Base-by-base conservation (phyloP, 2,797 vertebrate species). In the Leptoclinus maculatus region DNA sequence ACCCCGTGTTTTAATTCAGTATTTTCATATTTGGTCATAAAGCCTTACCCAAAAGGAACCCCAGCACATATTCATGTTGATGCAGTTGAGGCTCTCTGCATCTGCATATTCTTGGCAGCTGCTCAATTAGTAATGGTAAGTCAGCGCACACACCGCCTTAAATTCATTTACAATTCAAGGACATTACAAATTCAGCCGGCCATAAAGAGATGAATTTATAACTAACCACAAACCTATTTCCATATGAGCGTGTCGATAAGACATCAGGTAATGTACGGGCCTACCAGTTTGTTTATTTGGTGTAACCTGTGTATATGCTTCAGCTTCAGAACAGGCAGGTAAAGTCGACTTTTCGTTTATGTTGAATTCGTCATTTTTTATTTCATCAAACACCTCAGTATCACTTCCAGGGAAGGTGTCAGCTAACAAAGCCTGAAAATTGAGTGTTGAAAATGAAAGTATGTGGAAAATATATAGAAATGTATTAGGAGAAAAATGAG, bases 191-290 rank as follows among this genome's bases (percentile, higher is more conserved):
- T 66, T 72, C 62, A 45, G 63, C 66, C 29, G n/a, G 59, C 67
- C 3, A 17, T 4, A 29, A 9, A 71, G 64, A 51, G 51, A 77
- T 71, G 19, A 62, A 54, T 25, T 66, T 66, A n/a, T 68, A 66
- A 69, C 67, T 67, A 64, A 51, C 34, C 58, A 21, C n/a, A 34
- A 38, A 29, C 36, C 63, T 56, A 71, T 85, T 76, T 85, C 62
- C 79, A 74, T 73, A 60, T 75, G 32, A n/a, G 17, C 25, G 72
- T 71, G 63, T 60, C 21, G 3, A 66, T 80, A 56, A 68, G 36
- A 69, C 54, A n/a, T 16, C 54, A 51, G 57, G 66, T 79, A 67
- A 83, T 78, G 80, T 62, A 74, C n/a, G n/a, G 21, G 29, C 65
- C 65, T 51, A 27, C 23, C n/a, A 39, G 2, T 63, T 67, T 49